Percentiles rank a stretch among this genome's conserved stretches.
Evolutionary conservation across 2,113 vertebrate species (phyloP).

Genomic region (Procapra przewalskii): DNA sequence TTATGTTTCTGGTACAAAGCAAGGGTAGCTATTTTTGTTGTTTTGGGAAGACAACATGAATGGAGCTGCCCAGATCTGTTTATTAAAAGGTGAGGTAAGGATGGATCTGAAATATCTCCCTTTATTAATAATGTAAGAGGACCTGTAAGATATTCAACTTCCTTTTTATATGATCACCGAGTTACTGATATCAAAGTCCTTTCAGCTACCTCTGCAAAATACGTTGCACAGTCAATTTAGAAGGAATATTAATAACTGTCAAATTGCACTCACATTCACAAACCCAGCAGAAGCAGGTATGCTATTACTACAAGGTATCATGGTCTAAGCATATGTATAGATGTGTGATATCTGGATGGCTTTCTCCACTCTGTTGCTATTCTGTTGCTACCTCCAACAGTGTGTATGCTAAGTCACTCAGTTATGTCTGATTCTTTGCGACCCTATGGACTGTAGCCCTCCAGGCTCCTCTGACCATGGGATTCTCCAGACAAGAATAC

Average conservation of each 20-base stretch:
- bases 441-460: not conserved
- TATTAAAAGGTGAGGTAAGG: not conserved
- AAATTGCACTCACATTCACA: not conserved
- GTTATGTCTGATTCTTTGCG: not conserved
- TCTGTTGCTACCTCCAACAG: not conserved
- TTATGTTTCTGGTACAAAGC: not conserved
- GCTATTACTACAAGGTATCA: rapidly evolving
- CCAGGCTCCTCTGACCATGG: not conserved
- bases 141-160: not conserved
- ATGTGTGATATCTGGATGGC: not conserved
- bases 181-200: not conserved
- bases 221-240: not conserved
- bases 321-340: not conserved
- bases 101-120: not conserved
- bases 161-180: not conserved
- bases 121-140: not conserved
- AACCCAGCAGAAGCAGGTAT: not conserved
- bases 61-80: not conserved
- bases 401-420: not conserved
- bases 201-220: not conserved
- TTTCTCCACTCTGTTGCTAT: not conserved
- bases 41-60: not conserved
- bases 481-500: not conserved
- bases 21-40: not conserved
- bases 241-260: not conserved